phyloP scores from a whole-genome alignment of 2,797 vertebrate species.

The Syngnathus acus region DNA sequence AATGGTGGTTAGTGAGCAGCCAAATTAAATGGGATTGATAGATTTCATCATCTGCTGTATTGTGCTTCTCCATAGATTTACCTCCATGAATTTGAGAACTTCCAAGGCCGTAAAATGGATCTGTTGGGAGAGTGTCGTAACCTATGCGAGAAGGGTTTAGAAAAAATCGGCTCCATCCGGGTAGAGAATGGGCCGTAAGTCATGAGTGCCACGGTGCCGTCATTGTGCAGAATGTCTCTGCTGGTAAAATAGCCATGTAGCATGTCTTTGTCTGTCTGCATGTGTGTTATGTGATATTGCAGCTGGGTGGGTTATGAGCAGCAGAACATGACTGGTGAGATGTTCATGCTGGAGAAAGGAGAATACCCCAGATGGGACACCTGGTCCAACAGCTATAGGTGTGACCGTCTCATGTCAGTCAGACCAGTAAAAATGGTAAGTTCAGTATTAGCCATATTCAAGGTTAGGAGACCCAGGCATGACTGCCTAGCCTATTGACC shows the following conservation, averaged over 20 bases:
- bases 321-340: slow-evolving; percentile 76
- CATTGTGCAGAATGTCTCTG: background rate
- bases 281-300: background rate
- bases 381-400: slow-evolving; percentile 81
- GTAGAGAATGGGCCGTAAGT: slow-evolving; percentile 79
- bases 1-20: background rate
- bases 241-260: background rate
- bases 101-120: slow-evolving; percentile 76
- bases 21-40: background rate
- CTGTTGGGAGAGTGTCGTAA: slow-evolving; percentile 69
- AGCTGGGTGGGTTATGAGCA: slow-evolving; percentile 81
- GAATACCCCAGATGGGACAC: slow-evolving; percentile 83
- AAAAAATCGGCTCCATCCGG: slow-evolving; percentile 72
- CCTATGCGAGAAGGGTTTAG: slow-evolving; percentile 71
- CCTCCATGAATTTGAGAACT: slow-evolving; percentile 78
- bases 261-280: too few relatives aligned
- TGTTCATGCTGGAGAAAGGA: slow-evolving; percentile 81
- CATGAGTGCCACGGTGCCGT: background rate
- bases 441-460: background rate
- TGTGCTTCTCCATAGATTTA: slow-evolving; percentile 58
- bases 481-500: too few relatives aligned
- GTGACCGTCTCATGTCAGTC: slow-evolving; percentile 75
- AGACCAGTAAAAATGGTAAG: slow-evolving; percentile 76
- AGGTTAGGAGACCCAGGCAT: background rate
- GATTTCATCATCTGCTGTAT: background rate